Percentiles rank a stretch among this genome's conserved stretches.
phyloP scores from a whole-genome alignment of 2,888 invertebrate genomes.

The Sinohyriopsis cumingii region DNA sequence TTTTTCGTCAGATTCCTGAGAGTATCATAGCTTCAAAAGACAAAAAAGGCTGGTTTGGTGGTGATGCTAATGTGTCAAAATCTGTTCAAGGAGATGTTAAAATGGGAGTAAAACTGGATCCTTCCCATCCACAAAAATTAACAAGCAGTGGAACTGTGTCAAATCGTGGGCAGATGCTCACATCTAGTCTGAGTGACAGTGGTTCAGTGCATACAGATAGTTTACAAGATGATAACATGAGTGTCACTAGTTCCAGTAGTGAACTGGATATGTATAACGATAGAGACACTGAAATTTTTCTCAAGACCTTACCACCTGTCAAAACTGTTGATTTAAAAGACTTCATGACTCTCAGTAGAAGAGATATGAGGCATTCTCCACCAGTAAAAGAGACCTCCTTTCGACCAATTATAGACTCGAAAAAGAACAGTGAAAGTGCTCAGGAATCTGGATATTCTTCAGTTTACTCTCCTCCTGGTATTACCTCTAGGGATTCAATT shows the following conservation, averaged over 20 bases:
- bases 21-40: conserved; percentile 59
- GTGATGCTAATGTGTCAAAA: no score
- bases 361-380: conserved; percentile 34
- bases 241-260: conserved; percentile 44
- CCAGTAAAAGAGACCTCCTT: conserved; percentile 53
- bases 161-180: no score
- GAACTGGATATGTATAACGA: conserved; percentile 39
- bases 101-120: no score
- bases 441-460: background rate
- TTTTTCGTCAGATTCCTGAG: conserved; percentile 62
- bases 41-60: conserved; percentile 19
- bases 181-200: no score
- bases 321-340: conserved; percentile 44
- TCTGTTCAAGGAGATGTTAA: no score
- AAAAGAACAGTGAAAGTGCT: background rate
- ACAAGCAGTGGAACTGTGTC: no score
- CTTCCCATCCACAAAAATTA: no score
- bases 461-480: background rate
- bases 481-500: no score
- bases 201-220: background rate
- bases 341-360: conserved; percentile 21
- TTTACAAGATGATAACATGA: conserved; percentile 33
- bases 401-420: conserved; percentile 28
- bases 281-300: conserved; percentile 48
- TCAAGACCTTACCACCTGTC: conserved; percentile 49